phyloP scores from a whole-genome alignment of 2,888 invertebrate genomes.

The Tricholauxania praeusta region DNA sequence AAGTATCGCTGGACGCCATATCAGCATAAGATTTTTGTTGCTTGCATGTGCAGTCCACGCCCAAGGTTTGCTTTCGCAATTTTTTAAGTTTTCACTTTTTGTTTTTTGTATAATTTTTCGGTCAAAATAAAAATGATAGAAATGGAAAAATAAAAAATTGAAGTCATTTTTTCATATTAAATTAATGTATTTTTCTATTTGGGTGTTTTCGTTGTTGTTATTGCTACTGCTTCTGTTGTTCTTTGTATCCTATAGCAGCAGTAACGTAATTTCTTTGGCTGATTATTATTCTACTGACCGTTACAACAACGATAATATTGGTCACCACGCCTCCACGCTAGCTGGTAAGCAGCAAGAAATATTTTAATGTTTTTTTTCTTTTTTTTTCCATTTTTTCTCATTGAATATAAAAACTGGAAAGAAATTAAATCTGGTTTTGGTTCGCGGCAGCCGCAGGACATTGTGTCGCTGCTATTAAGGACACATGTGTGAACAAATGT shows the following conservation, averaged over 20 bases:
- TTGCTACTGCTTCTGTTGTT: not conserved
- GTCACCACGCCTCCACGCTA: not conserved
- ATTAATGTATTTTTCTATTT: constrained; percentile 47
- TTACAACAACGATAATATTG: constrained; percentile 44
- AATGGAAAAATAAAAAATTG: constrained; percentile 57
- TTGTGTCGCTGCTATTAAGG: constrained; percentile 22
- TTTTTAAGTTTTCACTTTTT: constrained; percentile 1
- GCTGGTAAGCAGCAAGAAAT: constrained; percentile 28
- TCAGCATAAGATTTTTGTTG: constrained; percentile 35
- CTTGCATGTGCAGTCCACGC: constrained; percentile 44
- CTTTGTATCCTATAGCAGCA: constrained; percentile 47
- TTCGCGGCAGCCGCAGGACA: constrained; percentile 44
- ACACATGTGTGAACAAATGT: constrained; percentile 14
- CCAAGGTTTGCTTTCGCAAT: not conserved
- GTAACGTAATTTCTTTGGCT: constrained; percentile 51
- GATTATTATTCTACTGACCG: constrained; percentile 61
- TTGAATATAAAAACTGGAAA: constrained; percentile 33
- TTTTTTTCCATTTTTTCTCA: not conserved
- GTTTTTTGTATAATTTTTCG: constrained; percentile 42
- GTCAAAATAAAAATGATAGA: constrained; percentile 36
- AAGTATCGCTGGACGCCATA: constrained; percentile 52
- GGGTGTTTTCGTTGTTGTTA: not conserved
- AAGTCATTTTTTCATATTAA: constrained; percentile 59
- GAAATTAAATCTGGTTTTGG: constrained; percentile 49
- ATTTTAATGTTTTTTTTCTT: not conserved